Evolutionary conservation across 2,888 invertebrate genomes (phyloP).

Genomic region (Apoda limacodes): DNA sequence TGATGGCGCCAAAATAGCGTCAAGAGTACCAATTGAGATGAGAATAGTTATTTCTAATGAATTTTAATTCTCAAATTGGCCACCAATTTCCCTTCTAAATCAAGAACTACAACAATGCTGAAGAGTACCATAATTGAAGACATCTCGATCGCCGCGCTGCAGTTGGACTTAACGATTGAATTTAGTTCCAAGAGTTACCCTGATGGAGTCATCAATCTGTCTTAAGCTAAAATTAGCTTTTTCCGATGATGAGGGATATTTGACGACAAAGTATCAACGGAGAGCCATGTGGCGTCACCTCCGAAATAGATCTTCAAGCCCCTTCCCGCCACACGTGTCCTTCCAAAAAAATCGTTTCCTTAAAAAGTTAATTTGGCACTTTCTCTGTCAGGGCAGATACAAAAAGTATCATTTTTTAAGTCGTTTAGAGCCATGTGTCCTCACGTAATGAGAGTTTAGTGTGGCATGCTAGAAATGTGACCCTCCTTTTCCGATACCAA

Average conservation of each 20-base stretch:
- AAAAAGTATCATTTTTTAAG: slow-evolving; percentile 58
- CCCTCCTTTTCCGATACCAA: slow-evolving; percentile 49
- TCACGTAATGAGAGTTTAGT: slow-evolving; percentile 51
- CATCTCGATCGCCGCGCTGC: too few relatives aligned
- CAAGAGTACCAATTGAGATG: too few relatives aligned
- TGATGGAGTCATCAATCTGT: slow-evolving; percentile 51
- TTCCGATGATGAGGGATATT: slow-evolving; percentile 56
- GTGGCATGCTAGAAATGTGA: slow-evolving; percentile 53
- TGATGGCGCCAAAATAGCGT: too few relatives aligned
- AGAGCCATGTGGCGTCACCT: slow-evolving; percentile 48
- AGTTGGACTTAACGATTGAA: too few relatives aligned
- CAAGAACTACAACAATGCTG: too few relatives aligned
- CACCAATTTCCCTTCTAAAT: too few relatives aligned
- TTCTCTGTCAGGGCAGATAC: slow-evolving; percentile 45
- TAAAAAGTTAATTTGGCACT: slow-evolving; percentile 66
- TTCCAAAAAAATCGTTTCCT: slow-evolving; percentile 65
- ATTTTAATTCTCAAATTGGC: too few relatives aligned
- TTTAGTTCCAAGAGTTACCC: too few relatives aligned
- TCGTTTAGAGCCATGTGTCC: slow-evolving; percentile 55
- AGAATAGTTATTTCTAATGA: too few relatives aligned
- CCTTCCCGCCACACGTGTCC: slow-evolving; percentile 60
- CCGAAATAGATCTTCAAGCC: slow-evolving; percentile 51
- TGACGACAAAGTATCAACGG: slow-evolving; percentile 62
- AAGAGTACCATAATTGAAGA: too few relatives aligned
- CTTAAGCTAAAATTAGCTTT: slow-evolving; percentile 48